Conservation (phyloP, 2,888 invertebrate genomes). For the Tillus elongatus region DNA sequence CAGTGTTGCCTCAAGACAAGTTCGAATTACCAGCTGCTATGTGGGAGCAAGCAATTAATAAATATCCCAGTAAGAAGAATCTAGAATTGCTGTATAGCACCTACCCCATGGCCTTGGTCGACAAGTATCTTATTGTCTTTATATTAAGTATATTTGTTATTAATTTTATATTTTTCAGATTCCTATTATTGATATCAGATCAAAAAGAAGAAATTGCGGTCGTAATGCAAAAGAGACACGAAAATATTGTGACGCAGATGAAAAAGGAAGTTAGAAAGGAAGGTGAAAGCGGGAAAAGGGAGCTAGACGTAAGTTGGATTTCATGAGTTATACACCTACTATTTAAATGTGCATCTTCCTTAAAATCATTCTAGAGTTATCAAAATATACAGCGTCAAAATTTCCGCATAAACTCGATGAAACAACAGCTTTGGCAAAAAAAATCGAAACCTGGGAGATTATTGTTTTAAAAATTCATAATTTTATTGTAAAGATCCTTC, state of each 20-base stretch:
- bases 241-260: conserved; percentile 38
- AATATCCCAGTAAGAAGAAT: conserved; percentile 32
- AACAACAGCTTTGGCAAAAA: too few species aligned
- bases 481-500: too few species aligned
- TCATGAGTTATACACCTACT: too few species aligned
- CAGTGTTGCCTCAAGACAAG: conserved; percentile 29
- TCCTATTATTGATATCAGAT: conserved; percentile 31
- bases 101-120: conserved; percentile 34
- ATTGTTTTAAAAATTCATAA: too few species aligned
- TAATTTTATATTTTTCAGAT: too few species aligned
- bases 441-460: too few species aligned
- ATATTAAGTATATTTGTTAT: too few species aligned
- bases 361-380: too few species aligned
- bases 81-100: conserved; percentile 28
- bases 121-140: too few species aligned
- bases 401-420: too few species aligned
- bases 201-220: conserved; percentile 37
- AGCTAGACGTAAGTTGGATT: conserved; percentile 31
- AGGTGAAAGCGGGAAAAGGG: conserved; percentile 31
- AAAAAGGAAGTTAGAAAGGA: conserved; percentile 37
- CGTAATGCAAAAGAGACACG: conserved; percentile 36
- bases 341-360: too few species aligned
- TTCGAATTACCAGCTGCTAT: conserved; percentile 35
- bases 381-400: too few species aligned
- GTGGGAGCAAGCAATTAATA: conserved; percentile 40